phyloP scores from a whole-genome alignment of 2,888 invertebrate species.

The Alloplasta piceator region DNA sequence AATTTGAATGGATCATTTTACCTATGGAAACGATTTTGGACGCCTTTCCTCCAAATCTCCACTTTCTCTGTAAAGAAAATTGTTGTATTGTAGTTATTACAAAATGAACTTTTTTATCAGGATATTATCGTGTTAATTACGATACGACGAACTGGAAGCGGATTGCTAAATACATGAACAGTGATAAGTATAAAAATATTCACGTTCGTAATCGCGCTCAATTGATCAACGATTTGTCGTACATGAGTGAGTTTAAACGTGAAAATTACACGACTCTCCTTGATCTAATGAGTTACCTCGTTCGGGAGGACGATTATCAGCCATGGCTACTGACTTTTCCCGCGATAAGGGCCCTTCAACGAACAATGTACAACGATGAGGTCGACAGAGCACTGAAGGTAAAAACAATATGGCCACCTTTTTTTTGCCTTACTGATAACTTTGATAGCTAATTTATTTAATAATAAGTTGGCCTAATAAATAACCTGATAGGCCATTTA shows the following conservation, averaged over 20 bases:
- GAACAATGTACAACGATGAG: constrained; percentile 48
- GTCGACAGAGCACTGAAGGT: constrained; percentile 59
- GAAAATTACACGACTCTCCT: constrained; percentile 82
- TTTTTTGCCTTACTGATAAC: too few species aligned
- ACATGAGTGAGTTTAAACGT: constrained; percentile 84
- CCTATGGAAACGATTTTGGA: too few species aligned
- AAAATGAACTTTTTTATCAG: constrained; percentile 55
- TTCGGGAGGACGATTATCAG: constrained; percentile 87
- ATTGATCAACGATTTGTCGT: constrained; percentile 90
- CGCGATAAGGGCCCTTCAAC: constrained; percentile 47
- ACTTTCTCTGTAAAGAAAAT: neutral
- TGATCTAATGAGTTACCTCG: constrained; percentile 85
- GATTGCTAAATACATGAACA: constrained; percentile 83
- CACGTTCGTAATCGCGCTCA: constrained; percentile 89
- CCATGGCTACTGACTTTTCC: constrained; percentile 86
- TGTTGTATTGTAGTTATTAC: neutral
- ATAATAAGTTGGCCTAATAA: too few species aligned
- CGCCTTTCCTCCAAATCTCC: neutral
- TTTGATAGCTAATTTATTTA: too few species aligned
- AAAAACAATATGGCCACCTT: neutral
- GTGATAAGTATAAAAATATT: constrained; percentile 84
- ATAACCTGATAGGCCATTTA: too few species aligned
- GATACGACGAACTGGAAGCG: constrained; percentile 88
- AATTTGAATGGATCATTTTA: too few species aligned
- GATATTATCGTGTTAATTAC: constrained; percentile 85